Conservation (phyloP, 2,888 invertebrate genomes). For the Tortrix viridana region DNA sequence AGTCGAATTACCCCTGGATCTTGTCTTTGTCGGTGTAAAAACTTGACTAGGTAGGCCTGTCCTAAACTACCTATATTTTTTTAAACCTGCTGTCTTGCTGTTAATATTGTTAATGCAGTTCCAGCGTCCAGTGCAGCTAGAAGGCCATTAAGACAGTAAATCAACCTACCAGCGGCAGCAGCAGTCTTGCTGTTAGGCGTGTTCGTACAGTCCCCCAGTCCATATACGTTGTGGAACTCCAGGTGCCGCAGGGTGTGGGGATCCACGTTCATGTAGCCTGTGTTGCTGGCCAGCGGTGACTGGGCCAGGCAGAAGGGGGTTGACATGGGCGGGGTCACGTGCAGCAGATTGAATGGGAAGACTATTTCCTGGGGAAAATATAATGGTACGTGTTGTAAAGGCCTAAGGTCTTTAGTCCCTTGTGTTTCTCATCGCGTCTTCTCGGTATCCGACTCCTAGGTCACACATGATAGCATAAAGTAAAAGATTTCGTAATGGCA, state of each 20-base stretch:
- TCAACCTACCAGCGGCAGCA: constrained; percentile 92
- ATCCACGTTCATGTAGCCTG: constrained; percentile 91
- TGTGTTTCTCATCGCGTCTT: too few species aligned
- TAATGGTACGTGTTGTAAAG: too few species aligned
- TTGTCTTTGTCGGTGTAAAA: too few species aligned
- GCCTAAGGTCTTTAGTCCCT: too few species aligned
- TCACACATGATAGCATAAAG: too few species aligned
- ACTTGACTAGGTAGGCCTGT: too few species aligned
- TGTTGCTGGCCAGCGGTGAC: constrained; percentile 85
- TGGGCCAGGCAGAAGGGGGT: constrained; percentile 86
- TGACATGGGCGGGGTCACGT: constrained; percentile 95
- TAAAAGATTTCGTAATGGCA: too few species aligned
- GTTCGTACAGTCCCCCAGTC: constrained; percentile 95
- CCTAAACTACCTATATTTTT: too few species aligned
- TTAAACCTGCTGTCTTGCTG: not conserved
- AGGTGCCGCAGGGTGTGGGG: constrained; percentile 90
- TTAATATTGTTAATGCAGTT: not conserved
- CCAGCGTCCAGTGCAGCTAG: too few species aligned
- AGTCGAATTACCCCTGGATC: too few species aligned
- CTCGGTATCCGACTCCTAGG: too few species aligned
- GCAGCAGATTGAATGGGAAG: constrained; percentile 91
- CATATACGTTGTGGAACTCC: constrained; percentile 92
- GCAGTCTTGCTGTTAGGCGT: constrained; percentile 98
- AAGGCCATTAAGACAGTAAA: not conserved
- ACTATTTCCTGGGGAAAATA: constrained; percentile 53